Conservation (phyloP, 2,888 invertebrate genomes). For the Melinopterus prodromus region DNA sequence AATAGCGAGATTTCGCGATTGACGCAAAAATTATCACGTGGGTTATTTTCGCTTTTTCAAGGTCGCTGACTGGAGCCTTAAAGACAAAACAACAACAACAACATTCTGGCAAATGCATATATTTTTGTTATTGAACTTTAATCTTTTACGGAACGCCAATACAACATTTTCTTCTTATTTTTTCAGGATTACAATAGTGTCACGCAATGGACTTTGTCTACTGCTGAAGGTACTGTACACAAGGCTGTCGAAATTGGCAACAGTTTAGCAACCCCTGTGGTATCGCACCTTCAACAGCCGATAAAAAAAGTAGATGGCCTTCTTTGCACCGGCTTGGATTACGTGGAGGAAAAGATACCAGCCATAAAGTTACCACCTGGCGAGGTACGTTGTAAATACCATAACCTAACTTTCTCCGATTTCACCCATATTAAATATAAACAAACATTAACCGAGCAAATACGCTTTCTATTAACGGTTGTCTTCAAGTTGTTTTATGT, state of each 20-base stretch:
- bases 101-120: too few relatives aligned
- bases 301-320: conserved; percentile 65
- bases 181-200: conserved; percentile 62
- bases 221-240: conserved; percentile 64
- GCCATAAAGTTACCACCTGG: conserved; percentile 65
- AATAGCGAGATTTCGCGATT: too few relatives aligned
- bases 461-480: not conserved
- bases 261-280: conserved; percentile 63
- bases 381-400: conserved; percentile 57
- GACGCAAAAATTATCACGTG: too few relatives aligned
- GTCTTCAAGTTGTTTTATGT: not conserved
- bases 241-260: conserved; percentile 64
- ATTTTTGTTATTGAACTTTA: too few relatives aligned
- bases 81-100: too few relatives aligned
- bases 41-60: too few relatives aligned
- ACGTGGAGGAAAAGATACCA: conserved; percentile 66
- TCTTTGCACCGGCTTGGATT: conserved; percentile 65
- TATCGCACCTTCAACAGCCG: conserved; percentile 63
- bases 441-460: not conserved
- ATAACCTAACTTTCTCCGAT: not conserved
- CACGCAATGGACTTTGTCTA: conserved; percentile 65
- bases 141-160: too few relatives aligned
- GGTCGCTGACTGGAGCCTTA: too few relatives aligned
- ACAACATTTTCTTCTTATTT: not conserved
- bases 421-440: not conserved